Evolutionary conservation across 2,888 invertebrate species (phyloP), one percentile per base, ranked within the genome.

Genomic region (Trissonchulus sp.): DNA sequence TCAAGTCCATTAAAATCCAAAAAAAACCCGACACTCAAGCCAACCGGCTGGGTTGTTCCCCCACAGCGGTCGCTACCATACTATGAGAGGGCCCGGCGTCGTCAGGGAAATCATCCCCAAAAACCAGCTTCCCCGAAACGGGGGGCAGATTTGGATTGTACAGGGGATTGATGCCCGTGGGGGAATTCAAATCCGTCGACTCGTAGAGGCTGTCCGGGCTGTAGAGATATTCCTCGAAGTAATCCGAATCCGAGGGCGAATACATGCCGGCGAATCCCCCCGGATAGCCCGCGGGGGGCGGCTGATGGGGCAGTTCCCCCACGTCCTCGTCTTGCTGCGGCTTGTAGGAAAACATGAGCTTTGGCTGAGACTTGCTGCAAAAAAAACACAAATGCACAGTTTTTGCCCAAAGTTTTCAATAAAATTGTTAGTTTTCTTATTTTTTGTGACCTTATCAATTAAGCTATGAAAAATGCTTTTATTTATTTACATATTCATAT

Each of bases 321-420:
- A 78, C 80, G n/a, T 76, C 73, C 68, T 80, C 81, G 75, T 81
- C 80, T 48, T 80, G 80, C 72, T 81, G 81, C 36, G 79, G 79
- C 71, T 79, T 68, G 74, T 81, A 81, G 72, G 79, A 79, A 78
- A 81, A 81, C 68, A 80, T 68, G 34, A 78, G 78, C 0, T 73
- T 75, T 23, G 78, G 76, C 23, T 77, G 77, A 68, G 78, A 75
- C 18, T 30, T 48, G 1, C 75, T 78, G 74, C 48, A 73, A 35
- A 3, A n/a, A 48, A 48, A 35, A 62, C 28, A 63, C 34, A 23
- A 35, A 48, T 48, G 23, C n/a, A n/a, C n/a, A n/a, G n/a, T n/a
- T n/a, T n/a, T n/a, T n/a, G n/a, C n/a, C n/a, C n/a, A n/a, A n/a
- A n/a, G n/a, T n/a, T n/a, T n/a, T n/a, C n/a, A n/a, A n/a, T n/a